Evolutionary conservation across 1,140 invertebrate genomes (phyloP).

Genomic region (Drosophila elegans): DNA sequence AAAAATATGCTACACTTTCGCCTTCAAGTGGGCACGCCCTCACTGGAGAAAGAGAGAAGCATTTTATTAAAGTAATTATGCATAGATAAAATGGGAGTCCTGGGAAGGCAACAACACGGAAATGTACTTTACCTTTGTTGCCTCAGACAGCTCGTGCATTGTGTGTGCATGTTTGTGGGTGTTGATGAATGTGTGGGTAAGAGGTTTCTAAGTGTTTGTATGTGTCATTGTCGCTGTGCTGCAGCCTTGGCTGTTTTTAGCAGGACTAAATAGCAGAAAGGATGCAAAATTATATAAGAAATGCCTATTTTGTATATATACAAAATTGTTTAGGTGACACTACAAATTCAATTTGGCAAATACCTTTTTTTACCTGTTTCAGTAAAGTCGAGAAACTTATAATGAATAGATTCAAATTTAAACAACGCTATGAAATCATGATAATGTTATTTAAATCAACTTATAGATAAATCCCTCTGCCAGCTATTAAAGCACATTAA

Average conservation of each 20-base stretch:
- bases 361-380: no score
- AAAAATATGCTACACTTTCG: conserved; percentile 20
- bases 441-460: no score
- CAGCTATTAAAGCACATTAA: no score
- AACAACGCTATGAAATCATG: no score
- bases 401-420: no score
- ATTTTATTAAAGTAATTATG: conserved; percentile 75
- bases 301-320: no score
- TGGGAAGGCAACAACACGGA: conserved; percentile 13
- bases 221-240: conserved; percentile 8
- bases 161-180: conserved; percentile 4
- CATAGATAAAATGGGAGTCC: conserved; percentile 41
- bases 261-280: not conserved
- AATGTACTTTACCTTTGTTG: conserved; percentile 28
- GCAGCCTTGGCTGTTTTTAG: conserved; percentile 9
- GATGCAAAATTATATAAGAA: not conserved
- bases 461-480: no score
- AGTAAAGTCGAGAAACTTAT: no score
- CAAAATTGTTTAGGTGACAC: not conserved
- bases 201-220: conserved; percentile 41
- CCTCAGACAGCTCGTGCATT: conserved; percentile 12
- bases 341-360: not conserved
- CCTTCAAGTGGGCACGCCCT: conserved; percentile 25
- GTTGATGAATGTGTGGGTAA: conserved; percentile 21
- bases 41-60: conserved; percentile 26